A percentile compares a stretch with the other conserved stretches of the same genome.
Evolutionary conservation across 2,113 vertebrate species (phyloP).

Genomic region (Nothocercus julius): DNA sequence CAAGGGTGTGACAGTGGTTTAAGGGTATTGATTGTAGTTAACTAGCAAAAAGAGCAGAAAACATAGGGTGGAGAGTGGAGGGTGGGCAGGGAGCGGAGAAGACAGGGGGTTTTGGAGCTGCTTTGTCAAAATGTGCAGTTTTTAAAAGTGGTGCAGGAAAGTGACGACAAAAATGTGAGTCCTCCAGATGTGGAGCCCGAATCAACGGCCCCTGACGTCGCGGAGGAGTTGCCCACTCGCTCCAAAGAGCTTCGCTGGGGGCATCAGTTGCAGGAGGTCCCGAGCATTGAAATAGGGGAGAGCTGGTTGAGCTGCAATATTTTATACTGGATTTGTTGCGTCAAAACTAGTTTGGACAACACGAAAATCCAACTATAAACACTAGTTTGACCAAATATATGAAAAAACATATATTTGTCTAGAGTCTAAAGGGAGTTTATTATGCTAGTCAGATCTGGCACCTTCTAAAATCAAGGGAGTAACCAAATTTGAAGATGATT

Average conservation of each 20-base stretch:
- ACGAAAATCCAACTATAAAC: neutral
- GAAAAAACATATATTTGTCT: neutral
- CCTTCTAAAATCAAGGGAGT: neutral
- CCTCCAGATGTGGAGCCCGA: neutral
- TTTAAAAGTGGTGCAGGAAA: neutral
- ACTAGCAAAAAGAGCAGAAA: neutral
- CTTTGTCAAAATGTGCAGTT: neutral
- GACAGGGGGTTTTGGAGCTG: neutral
- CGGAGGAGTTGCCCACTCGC: neutral
- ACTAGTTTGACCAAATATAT: neutral
- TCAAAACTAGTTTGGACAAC: neutral
- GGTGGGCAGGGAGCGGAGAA: too few species aligned
- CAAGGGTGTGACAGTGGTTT: neutral
- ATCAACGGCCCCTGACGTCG: neutral
- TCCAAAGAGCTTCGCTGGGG: neutral
- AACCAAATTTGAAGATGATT: neutral
- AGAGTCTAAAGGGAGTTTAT: neutral
- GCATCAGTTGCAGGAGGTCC: neutral
- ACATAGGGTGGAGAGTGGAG: fast-evolving
- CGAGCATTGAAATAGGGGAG: neutral
- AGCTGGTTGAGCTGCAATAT: neutral
- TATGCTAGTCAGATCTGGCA: neutral
- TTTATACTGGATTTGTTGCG: neutral
- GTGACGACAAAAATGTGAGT: neutral
- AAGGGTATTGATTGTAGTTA: constrained; percentile 20